Evolutionary conservation across 2,113 vertebrate genomes (phyloP).

Genomic region (Theristicus caerulescens): DNA sequence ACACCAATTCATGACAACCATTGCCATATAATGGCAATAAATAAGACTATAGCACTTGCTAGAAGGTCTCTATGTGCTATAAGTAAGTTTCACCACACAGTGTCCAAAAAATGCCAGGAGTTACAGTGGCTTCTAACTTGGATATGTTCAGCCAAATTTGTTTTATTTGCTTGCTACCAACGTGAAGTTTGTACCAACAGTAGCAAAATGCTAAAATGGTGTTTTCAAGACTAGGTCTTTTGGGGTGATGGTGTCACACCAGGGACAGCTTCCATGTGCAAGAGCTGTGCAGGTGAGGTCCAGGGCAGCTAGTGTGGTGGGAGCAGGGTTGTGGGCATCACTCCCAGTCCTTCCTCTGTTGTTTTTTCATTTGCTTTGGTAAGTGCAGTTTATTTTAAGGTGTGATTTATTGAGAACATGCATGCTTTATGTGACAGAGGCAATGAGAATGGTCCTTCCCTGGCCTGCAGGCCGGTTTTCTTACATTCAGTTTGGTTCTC

Average conservation of each 20-base stretch:
- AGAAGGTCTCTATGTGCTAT: background rate
- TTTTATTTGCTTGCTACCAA: slow-evolving; percentile 23
- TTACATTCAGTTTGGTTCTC: background rate
- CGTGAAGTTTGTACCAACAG: background rate
- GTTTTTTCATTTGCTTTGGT: background rate
- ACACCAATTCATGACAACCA: background rate
- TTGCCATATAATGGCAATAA: slow-evolving; percentile 27
- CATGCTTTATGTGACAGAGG: background rate
- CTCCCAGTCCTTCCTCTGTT: background rate
- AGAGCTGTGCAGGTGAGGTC: background rate
- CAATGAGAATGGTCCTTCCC: background rate
- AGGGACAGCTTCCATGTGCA: background rate
- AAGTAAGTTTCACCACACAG: background rate
- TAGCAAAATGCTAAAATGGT: background rate
- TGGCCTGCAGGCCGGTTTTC: background rate
- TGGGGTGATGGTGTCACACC: background rate
- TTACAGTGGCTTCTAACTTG: background rate
- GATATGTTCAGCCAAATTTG: background rate
- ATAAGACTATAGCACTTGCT: slow-evolving; percentile 8
- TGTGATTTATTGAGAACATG: background rate
- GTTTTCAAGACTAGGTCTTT: background rate
- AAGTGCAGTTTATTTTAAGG: background rate
- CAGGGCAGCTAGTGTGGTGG: background rate
- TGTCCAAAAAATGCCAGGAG: background rate
- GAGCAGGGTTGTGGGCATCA: background rate